These are phyloP conservation scores for Globicephala melas DNA, from an alignment of 2,113 vertebrate genomes.

Conservation along the genomic window DNA sequence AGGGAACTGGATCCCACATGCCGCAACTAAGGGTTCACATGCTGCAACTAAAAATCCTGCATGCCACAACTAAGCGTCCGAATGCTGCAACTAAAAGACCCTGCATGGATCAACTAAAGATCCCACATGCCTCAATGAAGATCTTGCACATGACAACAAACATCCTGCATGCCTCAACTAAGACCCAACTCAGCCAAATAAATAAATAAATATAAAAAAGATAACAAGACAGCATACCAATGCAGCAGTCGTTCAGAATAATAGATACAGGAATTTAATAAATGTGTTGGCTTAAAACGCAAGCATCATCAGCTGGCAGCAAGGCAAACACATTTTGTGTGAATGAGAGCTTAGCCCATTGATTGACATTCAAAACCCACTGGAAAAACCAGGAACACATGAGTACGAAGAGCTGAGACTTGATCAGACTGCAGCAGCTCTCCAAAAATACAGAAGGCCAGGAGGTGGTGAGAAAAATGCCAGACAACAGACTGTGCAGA, in stretches of 20 bases:
- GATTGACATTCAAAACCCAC: constrained; percentile 26
- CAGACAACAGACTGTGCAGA: constrained; percentile 29
- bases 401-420: constrained; percentile 14
- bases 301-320: neutral
- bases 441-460: constrained; percentile 46
- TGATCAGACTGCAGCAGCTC: neutral
- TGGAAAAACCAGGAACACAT: neutral
- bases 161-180: too few relatives aligned
- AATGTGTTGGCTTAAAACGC: neutral
- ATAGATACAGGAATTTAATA: neutral
- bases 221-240: neutral
- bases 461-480: constrained; percentile 59
- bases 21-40: too few relatives aligned
- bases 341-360: constrained; percentile 3
- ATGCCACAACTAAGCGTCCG: too few relatives aligned
- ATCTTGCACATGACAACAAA: too few relatives aligned
- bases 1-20: too few relatives aligned
- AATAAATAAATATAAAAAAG: too few relatives aligned
- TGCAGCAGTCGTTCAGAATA: neutral
- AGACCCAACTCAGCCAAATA: too few relatives aligned
- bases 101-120: too few relatives aligned
- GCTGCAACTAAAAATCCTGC: too few relatives aligned
- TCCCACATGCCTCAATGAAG: too few relatives aligned
- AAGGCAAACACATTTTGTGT: neutral
- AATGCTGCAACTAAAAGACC: too few relatives aligned